Evolutionary conservation across 2,113 vertebrate species (phyloP).

Genomic region (Vanacampus margaritifer): DNA sequence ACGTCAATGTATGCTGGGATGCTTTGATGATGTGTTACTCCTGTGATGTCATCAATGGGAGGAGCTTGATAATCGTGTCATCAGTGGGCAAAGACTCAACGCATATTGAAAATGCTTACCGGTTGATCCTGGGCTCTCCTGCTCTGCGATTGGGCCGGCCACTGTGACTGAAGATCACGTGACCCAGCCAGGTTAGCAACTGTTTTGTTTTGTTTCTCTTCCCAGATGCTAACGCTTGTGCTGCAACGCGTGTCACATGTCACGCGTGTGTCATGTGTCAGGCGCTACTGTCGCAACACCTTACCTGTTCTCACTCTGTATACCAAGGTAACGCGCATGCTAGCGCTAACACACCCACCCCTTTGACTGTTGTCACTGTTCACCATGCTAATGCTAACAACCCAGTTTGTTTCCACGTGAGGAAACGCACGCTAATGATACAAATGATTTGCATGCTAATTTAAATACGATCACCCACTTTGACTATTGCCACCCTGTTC

Average conservation of each 20-base stretch:
- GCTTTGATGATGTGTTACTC: background rate
- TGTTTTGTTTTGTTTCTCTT: slow-evolving; percentile 21
- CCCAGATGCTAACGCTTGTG: slow-evolving; percentile 50
- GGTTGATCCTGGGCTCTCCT: background rate
- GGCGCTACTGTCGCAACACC: slow-evolving; percentile 20
- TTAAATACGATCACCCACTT: no score
- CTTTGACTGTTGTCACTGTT: background rate
- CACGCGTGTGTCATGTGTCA: slow-evolving; percentile 5
- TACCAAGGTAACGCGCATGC: slow-evolving; percentile 43
- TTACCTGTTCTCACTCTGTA: slow-evolving; percentile 56
- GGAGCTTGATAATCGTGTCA: background rate
- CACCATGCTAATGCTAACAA: background rate
- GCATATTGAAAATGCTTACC: background rate
- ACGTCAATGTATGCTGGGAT: no score
- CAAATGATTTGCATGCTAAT: no score
- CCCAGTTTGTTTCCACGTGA: background rate
- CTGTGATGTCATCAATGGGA: background rate
- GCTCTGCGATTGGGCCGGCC: slow-evolving; percentile 24
- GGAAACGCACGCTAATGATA: background rate
- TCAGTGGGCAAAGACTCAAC: background rate
- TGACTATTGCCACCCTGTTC: no score
- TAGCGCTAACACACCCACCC: background rate
- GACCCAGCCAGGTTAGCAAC: slow-evolving; percentile 32
- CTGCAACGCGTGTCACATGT: slow-evolving; percentile 20
- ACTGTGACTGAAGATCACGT: background rate